Evolutionary conservation across 1,140 invertebrate species (phyloP).

Genomic region (Trichonephila clavipes): DNA sequence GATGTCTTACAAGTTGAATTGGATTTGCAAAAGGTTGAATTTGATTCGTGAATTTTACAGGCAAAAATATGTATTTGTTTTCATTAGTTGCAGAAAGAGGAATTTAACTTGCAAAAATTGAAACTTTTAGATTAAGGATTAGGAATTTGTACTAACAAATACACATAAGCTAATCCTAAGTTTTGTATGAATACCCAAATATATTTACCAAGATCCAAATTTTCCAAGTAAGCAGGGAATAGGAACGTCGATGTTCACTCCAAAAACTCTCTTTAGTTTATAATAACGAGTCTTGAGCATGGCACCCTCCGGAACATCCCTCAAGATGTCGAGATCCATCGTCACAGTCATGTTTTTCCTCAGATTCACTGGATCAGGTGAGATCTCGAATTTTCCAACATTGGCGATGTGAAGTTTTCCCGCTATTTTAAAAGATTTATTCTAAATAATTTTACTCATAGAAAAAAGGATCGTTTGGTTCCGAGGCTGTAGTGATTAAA

Average conservation of each 20-base stretch:
- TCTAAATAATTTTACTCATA: background rate
- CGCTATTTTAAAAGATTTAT: background rate
- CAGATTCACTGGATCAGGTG: conserved; percentile 35
- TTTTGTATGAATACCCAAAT: background rate
- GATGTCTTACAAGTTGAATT: too few species aligned
- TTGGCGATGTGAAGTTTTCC: background rate
- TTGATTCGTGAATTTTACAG: too few species aligned
- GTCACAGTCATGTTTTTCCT: conserved; percentile 42
- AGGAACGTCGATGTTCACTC: conserved; percentile 58
- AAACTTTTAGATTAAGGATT: too few species aligned
- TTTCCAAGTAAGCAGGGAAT: conserved; percentile 66
- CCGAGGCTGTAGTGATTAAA: too few species aligned
- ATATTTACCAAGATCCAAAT: conserved; percentile 66
- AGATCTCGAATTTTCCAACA: background rate
- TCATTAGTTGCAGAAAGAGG: too few species aligned
- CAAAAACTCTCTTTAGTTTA: conserved; percentile 47
- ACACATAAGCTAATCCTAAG: too few species aligned
- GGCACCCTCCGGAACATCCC: background rate
- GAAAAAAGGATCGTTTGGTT: too few species aligned
- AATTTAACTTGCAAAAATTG: too few species aligned
- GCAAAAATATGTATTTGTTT: too few species aligned
- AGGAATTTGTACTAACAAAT: too few species aligned
- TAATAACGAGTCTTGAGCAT: conserved; percentile 28
- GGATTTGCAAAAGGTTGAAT: too few species aligned
- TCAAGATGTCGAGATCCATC: background rate